Conservation (phyloP, 1,140 invertebrate genomes). For the Zelostemma sp. region DNA sequence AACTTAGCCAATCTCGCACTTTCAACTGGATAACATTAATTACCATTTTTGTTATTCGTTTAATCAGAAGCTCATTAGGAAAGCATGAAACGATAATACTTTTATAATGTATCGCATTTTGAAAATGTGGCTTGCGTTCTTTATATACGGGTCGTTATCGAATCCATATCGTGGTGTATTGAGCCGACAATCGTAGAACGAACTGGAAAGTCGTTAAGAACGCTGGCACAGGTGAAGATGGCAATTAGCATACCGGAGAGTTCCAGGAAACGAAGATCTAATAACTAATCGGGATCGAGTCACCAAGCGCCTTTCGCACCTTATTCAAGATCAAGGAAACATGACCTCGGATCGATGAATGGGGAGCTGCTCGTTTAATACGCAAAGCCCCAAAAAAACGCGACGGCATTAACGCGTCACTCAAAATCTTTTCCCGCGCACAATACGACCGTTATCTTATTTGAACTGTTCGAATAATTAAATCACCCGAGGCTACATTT, state of each 20-base stretch:
- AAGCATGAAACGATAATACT: neutral
- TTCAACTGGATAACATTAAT: no score
- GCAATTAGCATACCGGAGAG: slow-evolving; percentile 66
- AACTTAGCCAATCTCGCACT: no score
- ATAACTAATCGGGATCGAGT: slow-evolving; percentile 7
- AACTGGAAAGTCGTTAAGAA: slow-evolving; percentile 33
- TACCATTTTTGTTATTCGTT: no score
- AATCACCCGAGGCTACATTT: no score
- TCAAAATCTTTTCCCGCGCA: no score
- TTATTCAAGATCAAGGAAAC: slow-evolving; percentile 5
- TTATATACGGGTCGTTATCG: slow-evolving; percentile 12
- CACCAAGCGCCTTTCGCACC: slow-evolving; percentile 7
- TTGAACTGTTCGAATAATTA: no score
- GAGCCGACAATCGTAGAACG: slow-evolving; percentile 8
- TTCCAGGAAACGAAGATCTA: slow-evolving; percentile 52
- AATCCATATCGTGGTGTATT: slow-evolving; percentile 11
- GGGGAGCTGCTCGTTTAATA: no score
- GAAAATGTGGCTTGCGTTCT: neutral
- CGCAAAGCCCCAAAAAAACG: no score
- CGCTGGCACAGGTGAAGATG: slow-evolving; percentile 32
- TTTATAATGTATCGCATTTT: neutral
- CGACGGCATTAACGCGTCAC: no score
- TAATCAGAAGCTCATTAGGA: no score
- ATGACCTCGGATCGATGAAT: slow-evolving; percentile 16
- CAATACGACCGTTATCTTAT: no score